A percentile compares a stretch with the other conserved stretches of the same genome.
These are phyloP conservation scores for Megamerina dolium DNA, from an alignment of 2,888 invertebrate species.

Conservation along the genomic window DNA sequence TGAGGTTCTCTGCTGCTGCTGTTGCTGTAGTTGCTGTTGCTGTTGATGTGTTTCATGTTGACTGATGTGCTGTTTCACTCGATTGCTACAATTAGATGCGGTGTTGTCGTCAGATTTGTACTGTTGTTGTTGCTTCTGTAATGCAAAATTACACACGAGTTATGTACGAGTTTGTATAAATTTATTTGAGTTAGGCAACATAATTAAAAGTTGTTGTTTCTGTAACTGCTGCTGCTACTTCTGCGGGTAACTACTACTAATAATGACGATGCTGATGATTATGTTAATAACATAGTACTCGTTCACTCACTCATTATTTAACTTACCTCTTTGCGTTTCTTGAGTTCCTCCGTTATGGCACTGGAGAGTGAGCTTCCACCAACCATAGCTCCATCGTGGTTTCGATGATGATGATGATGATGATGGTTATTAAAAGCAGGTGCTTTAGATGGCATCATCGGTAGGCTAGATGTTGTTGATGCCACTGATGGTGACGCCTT, in stretches of 20 bases:
- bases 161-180: too few species aligned
- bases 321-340: conserved; percentile 60
- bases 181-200: too few species aligned
- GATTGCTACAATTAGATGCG: conserved; percentile 2
- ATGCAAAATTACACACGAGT: background rate
- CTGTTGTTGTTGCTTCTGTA: conserved; percentile 15
- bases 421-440: conserved; percentile 21
- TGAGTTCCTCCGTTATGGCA: conserved; percentile 65
- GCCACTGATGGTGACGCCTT: conserved; percentile 3
- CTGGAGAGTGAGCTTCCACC: conserved; percentile 54
- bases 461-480: conserved; percentile 28
- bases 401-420: conserved; percentile 16
- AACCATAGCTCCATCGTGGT: conserved; percentile 32
- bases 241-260: too few species aligned
- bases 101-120: background rate
- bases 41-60: conserved; percentile 5
- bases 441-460: conserved; percentile 22
- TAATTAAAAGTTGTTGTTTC: too few species aligned
- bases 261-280: too few species aligned
- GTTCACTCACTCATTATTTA: too few species aligned
- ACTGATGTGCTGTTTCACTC: conserved; percentile 7
- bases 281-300: too few species aligned
- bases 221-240: too few species aligned
- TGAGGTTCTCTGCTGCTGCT: conserved; percentile 10
- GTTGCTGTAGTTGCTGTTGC: conserved; percentile 8